These are phyloP conservation scores for Echinometra lucunter DNA, from an alignment of 53 echinoderm and acorn worm species.

Conservation along the genomic window DNA sequence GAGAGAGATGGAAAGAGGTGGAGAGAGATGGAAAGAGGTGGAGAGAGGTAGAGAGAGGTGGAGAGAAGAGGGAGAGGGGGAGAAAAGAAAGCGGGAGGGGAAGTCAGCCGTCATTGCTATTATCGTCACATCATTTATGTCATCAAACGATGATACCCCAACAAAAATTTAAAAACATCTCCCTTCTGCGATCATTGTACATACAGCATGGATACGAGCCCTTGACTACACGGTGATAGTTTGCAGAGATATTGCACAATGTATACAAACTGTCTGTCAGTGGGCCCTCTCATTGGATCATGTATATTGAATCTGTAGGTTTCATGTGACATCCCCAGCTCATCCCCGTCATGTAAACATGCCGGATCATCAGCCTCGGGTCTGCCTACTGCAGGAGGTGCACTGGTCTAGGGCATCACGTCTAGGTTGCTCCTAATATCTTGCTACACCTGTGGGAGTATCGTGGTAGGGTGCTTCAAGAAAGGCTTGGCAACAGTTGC, in stretches of 20 bases:
- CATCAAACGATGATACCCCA: neutral
- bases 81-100: neutral
- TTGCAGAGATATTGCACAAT: neutral
- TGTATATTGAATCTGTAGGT: slow-evolving; percentile 22
- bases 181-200: neutral
- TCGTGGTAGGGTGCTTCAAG: too few species aligned
- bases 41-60: neutral
- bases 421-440: too few species aligned
- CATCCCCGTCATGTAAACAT: slow-evolving; percentile 24
- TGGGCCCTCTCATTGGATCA: slow-evolving; percentile 36
- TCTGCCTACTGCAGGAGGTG: neutral
- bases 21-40: neutral
- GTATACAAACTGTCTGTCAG: slow-evolving; percentile 48
- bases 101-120: too few species aligned
- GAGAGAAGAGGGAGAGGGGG: neutral
- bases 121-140: neutral
- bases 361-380: neutral
- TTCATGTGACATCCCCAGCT: neutral
- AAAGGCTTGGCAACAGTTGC: too few species aligned
- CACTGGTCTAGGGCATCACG: too few species aligned
- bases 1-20: neutral
- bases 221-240: neutral
- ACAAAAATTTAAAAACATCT: neutral
- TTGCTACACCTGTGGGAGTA: too few species aligned
- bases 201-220: neutral